Conservation (phyloP, 2,113 vertebrate species). For the Tetrax tetrax region DNA sequence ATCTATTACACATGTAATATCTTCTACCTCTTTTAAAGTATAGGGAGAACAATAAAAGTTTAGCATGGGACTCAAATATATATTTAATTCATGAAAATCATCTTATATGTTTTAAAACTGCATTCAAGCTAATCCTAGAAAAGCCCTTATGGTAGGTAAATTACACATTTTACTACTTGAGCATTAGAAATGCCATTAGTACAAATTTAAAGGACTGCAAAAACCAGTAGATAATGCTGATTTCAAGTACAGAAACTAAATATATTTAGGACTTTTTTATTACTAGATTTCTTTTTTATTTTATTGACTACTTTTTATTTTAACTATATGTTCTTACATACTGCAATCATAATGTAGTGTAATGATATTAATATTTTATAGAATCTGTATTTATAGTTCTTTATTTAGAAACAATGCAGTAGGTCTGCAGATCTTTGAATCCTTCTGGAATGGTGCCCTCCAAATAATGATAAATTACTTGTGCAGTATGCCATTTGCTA, state of each 20-base stretch:
- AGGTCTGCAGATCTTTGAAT: slow-evolving; percentile 97
- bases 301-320: slow-evolving; percentile 80
- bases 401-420: slow-evolving; percentile 98
- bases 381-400: slow-evolving; percentile 95
- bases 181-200: slow-evolving; percentile 70
- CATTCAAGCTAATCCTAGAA: slow-evolving; percentile 68
- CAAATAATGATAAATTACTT: slow-evolving; percentile 99
- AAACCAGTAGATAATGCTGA: slow-evolving; percentile 77
- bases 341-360: slow-evolving; percentile 66
- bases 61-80: slow-evolving; percentile 58
- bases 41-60: slow-evolving; percentile 59
- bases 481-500: slow-evolving; percentile 99
- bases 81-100: slow-evolving; percentile 72
- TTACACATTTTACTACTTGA: slow-evolving; percentile 73
- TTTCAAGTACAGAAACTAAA: slow-evolving; percentile 76
- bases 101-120: slow-evolving; percentile 72
- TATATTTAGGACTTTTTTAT: slow-evolving; percentile 78
- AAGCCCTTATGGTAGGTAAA: slow-evolving; percentile 72
- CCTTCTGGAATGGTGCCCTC: slow-evolving; percentile 99
- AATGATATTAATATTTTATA: slow-evolving; percentile 94
- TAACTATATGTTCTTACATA: slow-evolving; percentile 78
- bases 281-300: slow-evolving; percentile 75
- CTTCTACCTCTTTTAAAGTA: not conserved
- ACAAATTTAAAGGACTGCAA: slow-evolving; percentile 75
- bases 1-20: not conserved